A percentile compares a stretch with the other conserved stretches of the same genome.
Evolutionary conservation across 1,140 invertebrate genomes (phyloP).

Genomic region (Hycleus phaleratus): DNA sequence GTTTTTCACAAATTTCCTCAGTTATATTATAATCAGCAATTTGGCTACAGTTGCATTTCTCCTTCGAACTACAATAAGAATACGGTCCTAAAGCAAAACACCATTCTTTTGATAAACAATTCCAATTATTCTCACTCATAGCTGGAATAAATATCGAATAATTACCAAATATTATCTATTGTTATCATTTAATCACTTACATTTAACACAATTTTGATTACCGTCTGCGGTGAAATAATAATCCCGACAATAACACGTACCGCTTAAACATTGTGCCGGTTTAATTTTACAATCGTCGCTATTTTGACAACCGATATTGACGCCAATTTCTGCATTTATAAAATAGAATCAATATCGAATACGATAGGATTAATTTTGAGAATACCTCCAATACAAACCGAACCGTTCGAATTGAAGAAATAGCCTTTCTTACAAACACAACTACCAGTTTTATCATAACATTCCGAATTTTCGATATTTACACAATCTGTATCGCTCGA

Average conservation of each 20-base stretch:
- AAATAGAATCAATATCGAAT: too few relatives aligned
- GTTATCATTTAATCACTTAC: neutral
- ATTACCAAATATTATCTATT: too few relatives aligned
- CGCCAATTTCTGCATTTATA: neutral
- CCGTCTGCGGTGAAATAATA: constrained; percentile 4
- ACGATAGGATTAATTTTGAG: too few relatives aligned
- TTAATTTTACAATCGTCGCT: neutral
- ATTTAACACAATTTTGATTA: constrained; percentile 6
- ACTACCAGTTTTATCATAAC: constrained; percentile 5
- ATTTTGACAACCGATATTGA: neutral
- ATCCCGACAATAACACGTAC: constrained; percentile 7
- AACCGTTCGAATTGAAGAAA: constrained; percentile 1
- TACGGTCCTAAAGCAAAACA: constrained; percentile 1
- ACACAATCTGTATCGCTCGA: neutral
- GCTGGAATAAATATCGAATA: constrained; percentile 1
- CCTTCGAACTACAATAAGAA: neutral
- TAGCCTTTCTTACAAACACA: constrained; percentile 1
- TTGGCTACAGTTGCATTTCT: constrained; percentile 2
- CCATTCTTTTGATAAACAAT: constrained; percentile 8
- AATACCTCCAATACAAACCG: neutral
- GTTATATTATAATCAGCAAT: neutral
- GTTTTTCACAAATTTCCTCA: neutral
- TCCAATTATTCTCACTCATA: constrained; percentile 5
- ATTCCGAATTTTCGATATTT: neutral
- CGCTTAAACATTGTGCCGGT: constrained; percentile 2